These are phyloP conservation scores for Hypsopygia costalis DNA, from an alignment of 2,888 invertebrate species.

Conservation along the genomic window DNA sequence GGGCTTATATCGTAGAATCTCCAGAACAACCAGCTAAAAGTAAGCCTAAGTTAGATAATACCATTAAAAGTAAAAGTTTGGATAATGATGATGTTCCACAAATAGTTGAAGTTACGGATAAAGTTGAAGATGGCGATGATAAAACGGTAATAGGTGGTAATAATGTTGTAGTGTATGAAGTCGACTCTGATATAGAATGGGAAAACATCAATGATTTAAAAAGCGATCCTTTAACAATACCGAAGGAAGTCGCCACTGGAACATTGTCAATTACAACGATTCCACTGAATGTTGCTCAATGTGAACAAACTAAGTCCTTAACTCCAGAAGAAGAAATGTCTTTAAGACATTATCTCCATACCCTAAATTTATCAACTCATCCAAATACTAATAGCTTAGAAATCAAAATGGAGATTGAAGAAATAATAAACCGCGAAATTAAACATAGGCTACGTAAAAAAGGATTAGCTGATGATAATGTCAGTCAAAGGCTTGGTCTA, in stretches of 20 bases:
- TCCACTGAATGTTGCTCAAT: conserved; percentile 61
- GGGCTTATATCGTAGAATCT: conserved; percentile 62
- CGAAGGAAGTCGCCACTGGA: conserved; percentile 47
- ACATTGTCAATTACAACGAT: conserved; percentile 60
- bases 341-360: conserved; percentile 76
- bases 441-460: conserved; percentile 62
- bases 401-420: conserved; percentile 68
- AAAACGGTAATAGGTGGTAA: conserved; percentile 63
- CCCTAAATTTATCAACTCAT: conserved; percentile 76
- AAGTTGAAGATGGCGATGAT: conserved; percentile 39
- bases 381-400: conserved; percentile 57
- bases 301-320: conserved; percentile 60
- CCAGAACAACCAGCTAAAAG: conserved; percentile 52
- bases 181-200: conserved; percentile 82
- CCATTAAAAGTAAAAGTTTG: conserved; percentile 69
- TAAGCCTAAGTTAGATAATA: conserved; percentile 49
- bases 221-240: conserved; percentile 27
- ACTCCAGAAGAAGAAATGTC: conserved; percentile 80
- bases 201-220: conserved; percentile 71
- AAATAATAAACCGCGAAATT: conserved; percentile 66
- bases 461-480: conserved; percentile 59
- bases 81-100: conserved; percentile 68
- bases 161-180: conserved; percentile 82
- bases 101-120: conserved; percentile 65
- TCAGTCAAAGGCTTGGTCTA: conserved; percentile 73